Percentiles rank a stretch among this genome's conserved stretches.
Evolutionary conservation across 2,888 invertebrate genomes (phyloP).

Genomic region (Hylaea fasciaria): DNA sequence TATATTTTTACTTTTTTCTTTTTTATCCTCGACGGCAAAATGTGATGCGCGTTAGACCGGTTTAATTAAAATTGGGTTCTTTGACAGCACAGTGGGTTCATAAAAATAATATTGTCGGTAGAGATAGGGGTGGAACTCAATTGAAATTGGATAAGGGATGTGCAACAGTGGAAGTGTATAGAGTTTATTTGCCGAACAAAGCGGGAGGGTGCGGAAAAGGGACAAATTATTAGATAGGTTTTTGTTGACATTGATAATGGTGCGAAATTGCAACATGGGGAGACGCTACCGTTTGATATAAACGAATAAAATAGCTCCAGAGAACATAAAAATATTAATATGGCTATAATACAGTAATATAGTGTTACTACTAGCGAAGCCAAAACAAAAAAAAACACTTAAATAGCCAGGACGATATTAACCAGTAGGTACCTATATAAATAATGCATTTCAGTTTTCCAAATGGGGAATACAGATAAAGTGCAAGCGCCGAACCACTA

Average conservation of each 20-base stretch:
- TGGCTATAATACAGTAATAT: no score
- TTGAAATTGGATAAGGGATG: constrained; percentile 54
- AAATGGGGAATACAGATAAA: no score
- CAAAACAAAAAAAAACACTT: no score
- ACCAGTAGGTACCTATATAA: no score
- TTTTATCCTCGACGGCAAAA: constrained; percentile 48
- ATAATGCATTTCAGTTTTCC: no score
- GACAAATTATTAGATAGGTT: constrained; percentile 59
- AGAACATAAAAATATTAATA: neutral
- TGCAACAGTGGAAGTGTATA: constrained; percentile 29
- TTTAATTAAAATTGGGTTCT: constrained; percentile 78
- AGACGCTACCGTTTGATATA: constrained; percentile 7
- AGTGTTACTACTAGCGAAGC: no score
- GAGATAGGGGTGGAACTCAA: constrained; percentile 58
- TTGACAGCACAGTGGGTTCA: constrained; percentile 64
- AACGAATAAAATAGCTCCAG: neutral
- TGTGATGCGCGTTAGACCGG: constrained; percentile 63
- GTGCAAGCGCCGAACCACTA: no score
- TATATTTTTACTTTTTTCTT: constrained; percentile 49
- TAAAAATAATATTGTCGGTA: constrained; percentile 78
- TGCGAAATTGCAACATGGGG: constrained; percentile 56
- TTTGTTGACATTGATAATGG: constrained; percentile 78
- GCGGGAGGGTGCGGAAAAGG: constrained; percentile 48
- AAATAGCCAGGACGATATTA: no score
- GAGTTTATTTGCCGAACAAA: constrained; percentile 56